These are phyloP conservation scores for Neomonachus schauinslandi DNA, from an alignment of 2,113 vertebrate genomes.

Conservation along the genomic window DNA sequence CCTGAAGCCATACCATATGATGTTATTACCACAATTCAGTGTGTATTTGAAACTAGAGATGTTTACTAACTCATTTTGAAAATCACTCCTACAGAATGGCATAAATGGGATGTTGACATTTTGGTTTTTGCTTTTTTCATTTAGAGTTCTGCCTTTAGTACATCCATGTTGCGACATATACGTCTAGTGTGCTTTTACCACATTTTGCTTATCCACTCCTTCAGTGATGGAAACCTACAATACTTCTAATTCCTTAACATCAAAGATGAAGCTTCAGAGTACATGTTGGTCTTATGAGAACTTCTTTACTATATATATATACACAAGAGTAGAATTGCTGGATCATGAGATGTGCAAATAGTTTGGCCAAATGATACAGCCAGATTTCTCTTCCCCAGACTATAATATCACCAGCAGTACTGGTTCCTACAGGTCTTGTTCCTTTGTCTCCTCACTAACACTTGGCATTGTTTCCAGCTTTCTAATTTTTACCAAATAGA, in stretches of 20 bases:
- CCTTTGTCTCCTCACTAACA: neutral
- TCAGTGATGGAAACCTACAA: neutral
- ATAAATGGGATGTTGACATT: neutral
- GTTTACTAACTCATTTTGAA: slow-evolving; percentile 19
- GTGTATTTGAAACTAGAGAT: neutral
- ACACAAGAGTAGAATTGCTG: neutral
- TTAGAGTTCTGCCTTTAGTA: neutral
- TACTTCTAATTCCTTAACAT: neutral
- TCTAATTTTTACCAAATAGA: slow-evolving; percentile 28
- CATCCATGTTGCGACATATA: neutral
- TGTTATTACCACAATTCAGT: neutral
- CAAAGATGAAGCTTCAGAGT: neutral
- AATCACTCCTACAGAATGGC: neutral
- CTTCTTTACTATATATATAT: neutral
- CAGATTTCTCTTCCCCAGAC: neutral
- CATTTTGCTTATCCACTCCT: neutral
- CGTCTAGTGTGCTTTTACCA: neutral
- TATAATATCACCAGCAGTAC: neutral
- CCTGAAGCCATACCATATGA: neutral
- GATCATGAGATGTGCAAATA: neutral
- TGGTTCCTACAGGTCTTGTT: neutral
- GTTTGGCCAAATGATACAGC: neutral
- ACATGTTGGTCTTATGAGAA: neutral
- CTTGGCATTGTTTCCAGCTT: neutral
- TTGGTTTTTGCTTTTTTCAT: neutral